Conservation (phyloP, 2,888 invertebrate species). For the Empis stercorea region DNA sequence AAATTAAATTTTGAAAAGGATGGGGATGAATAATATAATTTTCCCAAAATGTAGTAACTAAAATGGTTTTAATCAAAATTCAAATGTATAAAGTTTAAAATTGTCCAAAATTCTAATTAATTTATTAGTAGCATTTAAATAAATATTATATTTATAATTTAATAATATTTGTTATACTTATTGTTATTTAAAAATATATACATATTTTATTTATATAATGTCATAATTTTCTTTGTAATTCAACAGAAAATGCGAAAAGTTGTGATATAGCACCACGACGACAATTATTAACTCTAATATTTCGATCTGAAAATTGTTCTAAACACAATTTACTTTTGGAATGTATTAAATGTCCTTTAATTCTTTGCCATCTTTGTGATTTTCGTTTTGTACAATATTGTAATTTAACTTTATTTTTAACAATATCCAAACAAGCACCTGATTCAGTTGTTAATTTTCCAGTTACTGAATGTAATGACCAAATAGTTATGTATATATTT, state of each 20-base stretch:
- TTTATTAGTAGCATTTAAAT: no score
- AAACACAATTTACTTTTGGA: conserved; percentile 25
- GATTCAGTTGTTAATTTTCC: conserved; percentile 19
- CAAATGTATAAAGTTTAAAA: no score
- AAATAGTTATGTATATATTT: conserved; percentile 19
- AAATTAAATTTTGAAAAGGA: no score
- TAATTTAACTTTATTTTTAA: conserved; percentile 9
- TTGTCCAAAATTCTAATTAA: no score
- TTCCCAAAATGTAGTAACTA: no score
- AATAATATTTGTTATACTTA: no score
- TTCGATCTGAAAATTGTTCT: conserved; percentile 25
- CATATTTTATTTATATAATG: no score
- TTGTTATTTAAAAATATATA: no score
- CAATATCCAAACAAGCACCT: conserved; percentile 19
- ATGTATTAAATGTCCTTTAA: conserved; percentile 25
- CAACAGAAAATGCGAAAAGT: conserved; percentile 31
- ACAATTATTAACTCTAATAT: conserved; percentile 24
- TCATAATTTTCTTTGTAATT: no score
- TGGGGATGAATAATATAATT: no score
- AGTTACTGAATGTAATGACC: conserved; percentile 21
- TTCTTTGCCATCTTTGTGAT: conserved; percentile 26
- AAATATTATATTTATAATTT: no score
- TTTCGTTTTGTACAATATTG: conserved; percentile 11
- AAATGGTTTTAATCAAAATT: no score
- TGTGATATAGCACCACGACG: conserved; percentile 26